Evolutionary conservation across 2,888 invertebrate species (phyloP).

Genomic region (Drosophila rubida): DNA sequence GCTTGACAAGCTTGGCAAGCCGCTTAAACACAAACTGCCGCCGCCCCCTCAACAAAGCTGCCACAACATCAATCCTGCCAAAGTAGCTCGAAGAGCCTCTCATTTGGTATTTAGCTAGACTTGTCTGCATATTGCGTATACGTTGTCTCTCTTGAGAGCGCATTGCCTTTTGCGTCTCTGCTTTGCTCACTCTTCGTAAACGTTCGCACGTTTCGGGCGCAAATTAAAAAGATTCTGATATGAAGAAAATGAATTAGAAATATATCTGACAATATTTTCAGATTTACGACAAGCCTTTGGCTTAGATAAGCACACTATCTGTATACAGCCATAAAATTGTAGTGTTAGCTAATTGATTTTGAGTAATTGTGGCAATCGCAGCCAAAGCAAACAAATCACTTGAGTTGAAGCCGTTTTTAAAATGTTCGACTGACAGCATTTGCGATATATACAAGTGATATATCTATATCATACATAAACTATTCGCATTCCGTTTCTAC

Average conservation of each 20-base stretch:
- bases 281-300: too few species aligned
- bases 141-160: not conserved
- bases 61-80: conserved; percentile 15
- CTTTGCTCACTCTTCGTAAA: conserved; percentile 1
- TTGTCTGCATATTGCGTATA: not conserved
- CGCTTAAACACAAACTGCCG: conserved; percentile 32
- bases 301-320: too few species aligned
- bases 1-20: conserved; percentile 55
- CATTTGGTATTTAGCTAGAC: not conserved
- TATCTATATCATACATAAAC: conserved; percentile 13
- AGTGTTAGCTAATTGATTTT: conserved; percentile 17
- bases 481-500: conserved; percentile 33
- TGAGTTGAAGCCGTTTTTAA: conserved; percentile 52
- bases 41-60: conserved; percentile 10
- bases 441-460: conserved; percentile 16
- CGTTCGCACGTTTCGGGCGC: not conserved
- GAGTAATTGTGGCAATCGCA: conserved; percentile 14
- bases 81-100: conserved; percentile 13
- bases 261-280: too few species aligned
- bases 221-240: not conserved
- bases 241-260: too few species aligned
- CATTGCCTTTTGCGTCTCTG: not conserved
- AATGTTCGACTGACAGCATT: conserved; percentile 41
- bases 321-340: not conserved
- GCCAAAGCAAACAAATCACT: conserved; percentile 27